Evolutionary conservation across 2,113 vertebrate species (phyloP), one percentile per base, ranked within the genome.

Genomic region (Tetrax tetrax): DNA sequence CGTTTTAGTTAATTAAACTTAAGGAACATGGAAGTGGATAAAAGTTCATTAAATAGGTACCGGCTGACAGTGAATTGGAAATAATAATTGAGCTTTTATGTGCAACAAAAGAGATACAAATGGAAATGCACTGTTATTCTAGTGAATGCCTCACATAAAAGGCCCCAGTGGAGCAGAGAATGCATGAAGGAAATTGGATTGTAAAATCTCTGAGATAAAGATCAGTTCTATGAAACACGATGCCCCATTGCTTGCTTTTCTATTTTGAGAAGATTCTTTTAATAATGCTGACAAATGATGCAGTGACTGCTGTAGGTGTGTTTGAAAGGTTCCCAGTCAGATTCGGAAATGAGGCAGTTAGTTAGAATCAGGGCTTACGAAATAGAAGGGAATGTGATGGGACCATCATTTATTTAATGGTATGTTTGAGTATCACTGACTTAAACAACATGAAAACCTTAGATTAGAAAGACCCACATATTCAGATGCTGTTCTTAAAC

Each of bases 1-100:
- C 2, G 22, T 94, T 97, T 97, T 96, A 97, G 96, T 97, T 98
- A 97, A 98, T 98, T 98, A 98, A 98, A 97, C 95, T 95, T 98
- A 96, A 90, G 84, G 97, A 98, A 97, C 41, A 74, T 97, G 93
- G 90, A 97, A 97, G 85, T 95, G 91, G 86, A 96, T 98, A 95
- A 98, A 98, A 97, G 97, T 98, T 98, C 97, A 97, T 97, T 97
- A 92, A 96, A 96, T 84, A 98, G 96, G 86, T 96, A 76, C 60
- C 75, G 57, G 76, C 92, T 96, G 95, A 78, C 83, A 88, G 56
- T 43, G 94, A 96, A 85, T 96, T 78, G 91, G 95, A 96, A 96
- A 97, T 98, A 93, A 94, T 97, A 98, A 98, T 88, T 97, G 97
- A 97, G 92, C 78, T 96, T 96, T 95, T 83, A 97, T 93, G 94